Conservation (phyloP, 2,888 invertebrate genomes). For the Xestia xanthographa region DNA sequence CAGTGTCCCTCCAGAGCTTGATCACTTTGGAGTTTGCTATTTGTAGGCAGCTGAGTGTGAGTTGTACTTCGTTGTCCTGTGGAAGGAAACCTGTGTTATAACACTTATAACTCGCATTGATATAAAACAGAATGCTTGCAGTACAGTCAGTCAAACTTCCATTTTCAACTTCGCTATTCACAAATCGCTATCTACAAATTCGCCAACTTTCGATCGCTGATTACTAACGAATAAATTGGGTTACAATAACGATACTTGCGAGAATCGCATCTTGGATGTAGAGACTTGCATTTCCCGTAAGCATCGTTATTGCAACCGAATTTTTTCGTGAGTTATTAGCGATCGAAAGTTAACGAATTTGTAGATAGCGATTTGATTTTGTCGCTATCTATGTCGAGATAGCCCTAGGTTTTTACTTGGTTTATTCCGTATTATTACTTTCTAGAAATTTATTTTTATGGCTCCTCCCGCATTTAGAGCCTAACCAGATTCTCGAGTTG, state of each 20-base stretch:
- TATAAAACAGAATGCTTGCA: neutral
- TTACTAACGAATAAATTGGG: too few relatives aligned
- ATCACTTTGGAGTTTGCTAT: conserved; percentile 94
- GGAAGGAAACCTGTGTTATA: conserved; percentile 3
- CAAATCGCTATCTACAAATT: too few relatives aligned
- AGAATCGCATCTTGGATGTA: too few relatives aligned
- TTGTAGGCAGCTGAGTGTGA: conserved; percentile 94
- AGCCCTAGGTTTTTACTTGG: neutral
- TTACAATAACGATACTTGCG: too few relatives aligned
- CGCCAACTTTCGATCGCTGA: too few relatives aligned
- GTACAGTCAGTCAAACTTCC: neutral
- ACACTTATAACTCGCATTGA: neutral
- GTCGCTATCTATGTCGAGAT: too few relatives aligned
- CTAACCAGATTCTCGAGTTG: neutral
- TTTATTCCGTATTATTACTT: neutral
- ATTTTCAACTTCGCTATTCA: too few relatives aligned
- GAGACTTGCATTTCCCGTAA: too few relatives aligned
- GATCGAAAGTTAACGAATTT: too few relatives aligned
- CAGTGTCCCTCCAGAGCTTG: conserved; percentile 95
- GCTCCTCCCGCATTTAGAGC: neutral
- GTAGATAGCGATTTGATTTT: too few relatives aligned
- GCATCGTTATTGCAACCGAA: too few relatives aligned
- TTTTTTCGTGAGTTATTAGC: too few relatives aligned
- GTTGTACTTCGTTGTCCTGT: conserved; percentile 93
- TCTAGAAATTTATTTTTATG: neutral